These are phyloP conservation scores for Arctia plantaginis DNA, from an alignment of 2,888 invertebrate genomes.

Conservation along the genomic window DNA sequence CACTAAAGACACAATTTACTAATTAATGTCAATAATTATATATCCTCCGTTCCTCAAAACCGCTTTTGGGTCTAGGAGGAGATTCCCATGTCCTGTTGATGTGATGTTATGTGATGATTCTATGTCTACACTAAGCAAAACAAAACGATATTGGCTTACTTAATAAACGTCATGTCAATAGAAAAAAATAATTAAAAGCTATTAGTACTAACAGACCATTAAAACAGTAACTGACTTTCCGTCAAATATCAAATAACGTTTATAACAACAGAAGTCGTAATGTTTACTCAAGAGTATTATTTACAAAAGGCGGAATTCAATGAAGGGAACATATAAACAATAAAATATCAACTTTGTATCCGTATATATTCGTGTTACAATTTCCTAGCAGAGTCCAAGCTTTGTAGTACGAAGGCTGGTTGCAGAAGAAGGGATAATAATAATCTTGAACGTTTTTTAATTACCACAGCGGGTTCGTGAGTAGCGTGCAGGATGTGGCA, in stretches of 20 bases:
- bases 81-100: no score
- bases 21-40: no score
- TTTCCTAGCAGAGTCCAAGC: conserved; percentile 53
- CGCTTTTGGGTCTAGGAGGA: no score
- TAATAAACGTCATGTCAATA: no score
- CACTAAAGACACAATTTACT: no score
- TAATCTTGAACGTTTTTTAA: conserved; percentile 71
- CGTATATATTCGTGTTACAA: conserved; percentile 49
- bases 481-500: conserved; percentile 7
- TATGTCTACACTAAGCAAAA: neutral
- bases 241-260: conserved; percentile 30
- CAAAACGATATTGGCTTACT: neutral
- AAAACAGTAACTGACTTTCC: neutral
- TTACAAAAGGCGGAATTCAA: conserved; percentile 62
- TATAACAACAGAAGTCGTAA: conserved; percentile 41
- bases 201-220: neutral
- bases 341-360: conserved; percentile 62
- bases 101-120: no score
- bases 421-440: conserved; percentile 50
- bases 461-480: conserved; percentile 54
- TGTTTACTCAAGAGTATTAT: conserved; percentile 36
- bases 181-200: no score
- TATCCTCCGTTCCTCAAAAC: no score
- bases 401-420: conserved; percentile 38
- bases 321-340: conserved; percentile 59